Conservation (phyloP, 2,113 vertebrate species). For the Carassius gibelio region DNA sequence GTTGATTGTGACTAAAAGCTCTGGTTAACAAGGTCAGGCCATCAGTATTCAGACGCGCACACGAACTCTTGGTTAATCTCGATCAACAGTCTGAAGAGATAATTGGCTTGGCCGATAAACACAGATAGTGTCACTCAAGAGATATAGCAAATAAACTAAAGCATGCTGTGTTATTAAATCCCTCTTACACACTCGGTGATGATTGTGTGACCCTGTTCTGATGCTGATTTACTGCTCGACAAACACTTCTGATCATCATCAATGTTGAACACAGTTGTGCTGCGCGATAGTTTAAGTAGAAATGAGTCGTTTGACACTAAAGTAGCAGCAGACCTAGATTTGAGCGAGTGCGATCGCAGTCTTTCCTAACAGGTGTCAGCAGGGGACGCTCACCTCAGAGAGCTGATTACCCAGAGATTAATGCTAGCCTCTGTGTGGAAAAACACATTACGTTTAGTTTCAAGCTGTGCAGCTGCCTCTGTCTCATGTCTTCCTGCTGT, state of each 20-base stretch:
- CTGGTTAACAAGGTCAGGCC: constrained; percentile 8
- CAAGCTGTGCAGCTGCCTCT: background rate
- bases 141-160: background rate
- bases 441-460: constrained; percentile 2
- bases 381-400: background rate
- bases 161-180: background rate
- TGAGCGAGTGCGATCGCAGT: background rate
- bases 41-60: background rate
- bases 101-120: constrained; percentile 16
- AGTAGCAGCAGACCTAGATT: background rate
- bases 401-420: background rate
- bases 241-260: too few relatives aligned
- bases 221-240: background rate
- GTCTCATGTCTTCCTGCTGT: background rate
- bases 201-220: too few relatives aligned
- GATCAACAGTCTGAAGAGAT: background rate
- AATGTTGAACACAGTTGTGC: background rate
- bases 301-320: background rate
- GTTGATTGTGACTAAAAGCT: constrained; percentile 20
- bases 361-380: background rate
- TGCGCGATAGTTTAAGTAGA: background rate
- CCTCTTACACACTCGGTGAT: background rate
- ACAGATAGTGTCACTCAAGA: background rate
- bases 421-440: background rate
- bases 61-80: background rate